These are phyloP conservation scores for Endomychus coccineus DNA, from an alignment of 2,888 invertebrate species.

Conservation along the genomic window DNA sequence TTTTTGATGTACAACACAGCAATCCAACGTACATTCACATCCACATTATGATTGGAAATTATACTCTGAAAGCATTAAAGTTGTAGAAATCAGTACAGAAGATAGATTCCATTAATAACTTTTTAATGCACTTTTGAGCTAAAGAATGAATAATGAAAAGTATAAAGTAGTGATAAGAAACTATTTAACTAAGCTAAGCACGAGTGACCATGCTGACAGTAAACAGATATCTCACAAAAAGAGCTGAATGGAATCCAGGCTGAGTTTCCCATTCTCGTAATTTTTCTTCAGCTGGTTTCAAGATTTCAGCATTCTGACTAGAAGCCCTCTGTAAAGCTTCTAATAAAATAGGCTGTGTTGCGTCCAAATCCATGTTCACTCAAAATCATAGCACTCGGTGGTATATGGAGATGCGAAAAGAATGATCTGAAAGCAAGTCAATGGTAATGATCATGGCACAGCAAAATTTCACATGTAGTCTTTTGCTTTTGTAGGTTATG, in stretches of 20 bases:
- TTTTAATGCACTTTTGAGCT: no score
- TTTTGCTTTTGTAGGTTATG: no score
- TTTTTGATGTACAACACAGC: conserved; percentile 91
- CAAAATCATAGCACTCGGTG: no score
- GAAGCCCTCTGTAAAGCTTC: conserved; percentile 76
- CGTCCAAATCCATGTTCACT: conserved; percentile 11
- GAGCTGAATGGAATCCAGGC: conserved; percentile 79
- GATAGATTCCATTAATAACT: no score
- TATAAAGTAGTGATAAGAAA: not conserved
- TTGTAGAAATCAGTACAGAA: no score
- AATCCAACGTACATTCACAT: conserved; percentile 82
- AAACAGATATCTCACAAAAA: conserved; percentile 56
- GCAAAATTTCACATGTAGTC: no score
- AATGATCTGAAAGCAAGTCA: no score
- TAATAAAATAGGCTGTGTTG: conserved; percentile 45
- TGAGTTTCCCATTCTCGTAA: conserved; percentile 84
- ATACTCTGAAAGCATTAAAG: conserved; percentile 53
- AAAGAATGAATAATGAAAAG: conserved; percentile 7
- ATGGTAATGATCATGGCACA: no score
- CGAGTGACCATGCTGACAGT: not conserved
- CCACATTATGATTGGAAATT: conserved; percentile 68
- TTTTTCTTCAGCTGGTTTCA: conserved; percentile 84
- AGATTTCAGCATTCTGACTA: conserved; percentile 72
- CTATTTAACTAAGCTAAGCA: not conserved
- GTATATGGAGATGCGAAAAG: no score